Evolutionary conservation across 2,797 vertebrate species (phyloP).

Genomic region (Microctenopoma steveboyesi): DNA sequence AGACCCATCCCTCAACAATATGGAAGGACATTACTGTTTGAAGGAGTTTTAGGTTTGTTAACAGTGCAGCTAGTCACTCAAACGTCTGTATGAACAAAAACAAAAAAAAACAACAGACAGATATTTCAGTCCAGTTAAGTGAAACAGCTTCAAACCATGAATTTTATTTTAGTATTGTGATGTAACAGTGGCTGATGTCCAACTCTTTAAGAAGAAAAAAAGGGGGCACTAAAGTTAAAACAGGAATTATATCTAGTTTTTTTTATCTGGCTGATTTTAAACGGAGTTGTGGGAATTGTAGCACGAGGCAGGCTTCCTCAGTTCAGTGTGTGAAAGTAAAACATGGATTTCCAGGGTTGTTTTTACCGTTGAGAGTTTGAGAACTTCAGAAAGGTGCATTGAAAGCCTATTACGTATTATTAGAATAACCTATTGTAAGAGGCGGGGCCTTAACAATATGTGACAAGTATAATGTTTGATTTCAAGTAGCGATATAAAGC

Average conservation of each 20-base stretch:
- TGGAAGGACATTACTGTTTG: background rate
- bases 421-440: background rate
- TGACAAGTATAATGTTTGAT: background rate
- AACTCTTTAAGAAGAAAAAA: background rate
- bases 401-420: background rate
- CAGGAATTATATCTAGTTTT: background rate
- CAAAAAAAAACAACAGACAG: background rate
- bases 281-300: background rate
- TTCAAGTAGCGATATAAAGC: background rate
- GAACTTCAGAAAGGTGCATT: conserved; percentile 26
- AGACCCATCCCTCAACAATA: too few relatives aligned
- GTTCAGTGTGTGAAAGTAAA: background rate
- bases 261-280: background rate
- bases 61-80: conserved; percentile 1
- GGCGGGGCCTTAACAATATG: background rate
- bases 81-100: background rate
- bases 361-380: conserved; percentile 3
- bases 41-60: background rate
- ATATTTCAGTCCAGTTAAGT: background rate
- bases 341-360: conserved; percentile 5
- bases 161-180: background rate
- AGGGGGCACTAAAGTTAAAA: conserved; percentile 2
- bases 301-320: background rate
- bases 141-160: background rate
- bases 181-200: background rate